Conservation (phyloP, 2,797 vertebrate species). For the Bovichtus diacanthus region DNA sequence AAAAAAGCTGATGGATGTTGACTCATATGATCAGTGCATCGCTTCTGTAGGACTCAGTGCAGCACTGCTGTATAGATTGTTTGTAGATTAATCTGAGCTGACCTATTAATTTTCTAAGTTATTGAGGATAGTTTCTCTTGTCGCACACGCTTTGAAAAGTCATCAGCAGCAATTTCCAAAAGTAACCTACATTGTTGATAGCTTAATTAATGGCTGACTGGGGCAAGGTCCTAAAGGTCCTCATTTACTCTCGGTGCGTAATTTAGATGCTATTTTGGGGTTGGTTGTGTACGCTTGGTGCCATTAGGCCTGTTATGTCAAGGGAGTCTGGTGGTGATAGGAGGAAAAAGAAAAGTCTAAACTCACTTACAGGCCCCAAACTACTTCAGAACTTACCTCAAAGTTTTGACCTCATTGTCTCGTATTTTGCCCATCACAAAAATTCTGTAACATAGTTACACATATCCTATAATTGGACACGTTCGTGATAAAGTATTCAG, state of each 20-base stretch:
- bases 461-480: constrained; percentile 51
- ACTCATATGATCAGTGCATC: constrained; percentile 70
- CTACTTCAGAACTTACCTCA: constrained; percentile 52
- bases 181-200: constrained; percentile 61
- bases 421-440: constrained; percentile 33
- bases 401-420: constrained; percentile 55
- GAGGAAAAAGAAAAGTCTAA: constrained; percentile 31
- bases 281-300: constrained; percentile 54
- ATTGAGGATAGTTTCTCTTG: constrained; percentile 49
- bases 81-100: constrained; percentile 57
- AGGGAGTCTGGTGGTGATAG: constrained; percentile 43
- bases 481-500: constrained; percentile 34
- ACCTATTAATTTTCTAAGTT: constrained; percentile 67
- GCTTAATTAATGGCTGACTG: constrained; percentile 69
- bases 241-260: constrained; percentile 65
- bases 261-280: constrained; percentile 68
- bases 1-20: constrained; percentile 76
- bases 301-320: constrained; percentile 59
- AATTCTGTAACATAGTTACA: constrained; percentile 39
- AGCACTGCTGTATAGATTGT: constrained; percentile 42
- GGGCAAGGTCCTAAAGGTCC: constrained; percentile 63
- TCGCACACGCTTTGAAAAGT: constrained; percentile 53
- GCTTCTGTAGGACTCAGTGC: constrained; percentile 61
- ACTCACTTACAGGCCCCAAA: constrained; percentile 57
- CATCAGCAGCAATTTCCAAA: constrained; percentile 60